These are phyloP conservation scores for Proterorhinus semilunaris DNA, from an alignment of 2,113 vertebrate species.

Conservation along the genomic window DNA sequence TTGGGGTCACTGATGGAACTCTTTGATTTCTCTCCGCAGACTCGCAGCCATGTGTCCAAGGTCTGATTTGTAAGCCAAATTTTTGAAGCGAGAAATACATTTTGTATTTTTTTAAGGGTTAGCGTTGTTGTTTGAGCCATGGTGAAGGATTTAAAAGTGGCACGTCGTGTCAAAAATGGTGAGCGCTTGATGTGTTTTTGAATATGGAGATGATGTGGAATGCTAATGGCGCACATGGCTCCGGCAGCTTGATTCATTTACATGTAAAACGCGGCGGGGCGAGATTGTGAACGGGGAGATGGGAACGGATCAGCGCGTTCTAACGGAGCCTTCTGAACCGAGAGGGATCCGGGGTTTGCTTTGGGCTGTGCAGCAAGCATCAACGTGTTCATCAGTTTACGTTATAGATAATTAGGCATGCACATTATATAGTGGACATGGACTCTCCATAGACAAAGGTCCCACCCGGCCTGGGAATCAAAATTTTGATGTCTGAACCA, in stretches of 20 bases:
- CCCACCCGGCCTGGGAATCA: no score
- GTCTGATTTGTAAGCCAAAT: conserved; percentile 52
- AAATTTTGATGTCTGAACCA: no score
- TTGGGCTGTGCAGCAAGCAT: background rate
- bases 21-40: conserved; percentile 47
- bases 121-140: background rate
- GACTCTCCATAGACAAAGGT: no score
- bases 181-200: background rate
- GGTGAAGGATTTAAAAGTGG: background rate
- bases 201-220: background rate
- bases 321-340: background rate
- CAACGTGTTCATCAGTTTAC: background rate
- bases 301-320: background rate
- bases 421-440: no score
- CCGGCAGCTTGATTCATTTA: background rate
- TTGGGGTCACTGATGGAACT: conserved; percentile 54
- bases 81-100: conserved; percentile 12
- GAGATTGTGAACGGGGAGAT: background rate
- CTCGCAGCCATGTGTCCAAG: conserved; percentile 41
- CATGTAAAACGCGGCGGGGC: background rate
- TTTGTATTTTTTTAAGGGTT: background rate
- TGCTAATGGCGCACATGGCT: background rate
- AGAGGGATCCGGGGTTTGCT: background rate
- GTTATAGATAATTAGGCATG: no score
- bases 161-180: background rate